Conservation (phyloP, 1,140 invertebrate species). For the Radopholus similis region DNA sequence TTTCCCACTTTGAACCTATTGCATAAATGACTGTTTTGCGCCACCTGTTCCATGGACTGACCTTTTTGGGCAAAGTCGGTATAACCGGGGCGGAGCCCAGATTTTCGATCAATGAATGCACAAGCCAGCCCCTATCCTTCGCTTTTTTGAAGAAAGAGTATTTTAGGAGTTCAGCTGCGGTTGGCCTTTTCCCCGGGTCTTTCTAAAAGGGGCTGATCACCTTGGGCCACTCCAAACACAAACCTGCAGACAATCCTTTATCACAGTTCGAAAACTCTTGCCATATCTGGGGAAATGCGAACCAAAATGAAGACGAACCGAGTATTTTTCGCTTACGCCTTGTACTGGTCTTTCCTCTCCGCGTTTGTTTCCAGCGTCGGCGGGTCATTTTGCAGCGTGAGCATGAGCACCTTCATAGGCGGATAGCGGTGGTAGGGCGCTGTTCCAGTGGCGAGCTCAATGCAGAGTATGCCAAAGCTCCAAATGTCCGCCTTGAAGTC, state of each 20-base stretch:
- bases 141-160: constrained; percentile 99
- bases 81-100: constrained; percentile 45
- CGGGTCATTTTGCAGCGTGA: constrained; percentile 95
- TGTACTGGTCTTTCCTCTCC: constrained; percentile 95
- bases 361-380: constrained; percentile 89
- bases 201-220: constrained; percentile 64
- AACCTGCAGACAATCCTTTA: constrained; percentile 80
- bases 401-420: constrained; percentile 96
- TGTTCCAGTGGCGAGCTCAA: constrained; percentile 95
- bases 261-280: constrained; percentile 90
- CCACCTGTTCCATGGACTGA: constrained; percentile 22
- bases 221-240: background rate
- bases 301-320: background rate
- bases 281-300: constrained; percentile 70
- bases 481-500: constrained; percentile 94
- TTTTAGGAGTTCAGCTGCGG: constrained; percentile 92
- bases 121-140: constrained; percentile 83
- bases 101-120: constrained; percentile 63
- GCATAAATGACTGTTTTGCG: background rate
- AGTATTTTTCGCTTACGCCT: constrained; percentile 60
- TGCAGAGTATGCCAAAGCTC: constrained; percentile 97
- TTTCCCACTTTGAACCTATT: constrained; percentile 45
- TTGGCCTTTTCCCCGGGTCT: constrained; percentile 85
- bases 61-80: constrained; percentile 47
- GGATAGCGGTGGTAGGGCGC: constrained; percentile 93